Percentiles rank a stretch among this genome's conserved stretches.
phyloP scores from a whole-genome alignment of 2,113 vertebrate species.

The Vidua macroura region DNA sequence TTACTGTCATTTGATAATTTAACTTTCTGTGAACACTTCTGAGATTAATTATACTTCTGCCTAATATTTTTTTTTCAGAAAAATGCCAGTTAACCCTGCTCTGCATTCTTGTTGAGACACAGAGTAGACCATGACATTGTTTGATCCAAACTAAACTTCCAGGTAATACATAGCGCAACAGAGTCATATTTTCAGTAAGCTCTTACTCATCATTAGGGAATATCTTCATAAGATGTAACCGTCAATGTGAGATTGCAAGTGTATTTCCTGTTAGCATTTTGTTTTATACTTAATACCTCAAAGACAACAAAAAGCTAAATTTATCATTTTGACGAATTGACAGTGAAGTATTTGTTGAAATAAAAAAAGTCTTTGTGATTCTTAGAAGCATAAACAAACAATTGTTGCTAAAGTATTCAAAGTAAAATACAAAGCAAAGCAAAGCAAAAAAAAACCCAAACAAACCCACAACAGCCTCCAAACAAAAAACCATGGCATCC shows the following conservation, averaged over 20 bases:
- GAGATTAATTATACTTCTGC: not conserved
- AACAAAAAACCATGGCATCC: not conserved
- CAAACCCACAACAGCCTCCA: not conserved
- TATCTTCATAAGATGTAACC: not conserved
- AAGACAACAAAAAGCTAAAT: not conserved
- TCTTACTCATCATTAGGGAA: not conserved
- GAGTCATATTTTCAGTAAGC: not conserved
- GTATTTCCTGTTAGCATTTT: not conserved
- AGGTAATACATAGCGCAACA: not conserved
- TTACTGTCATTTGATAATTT: not conserved
- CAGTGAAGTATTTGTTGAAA: not conserved
- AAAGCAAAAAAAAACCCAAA: not conserved
- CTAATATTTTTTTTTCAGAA: not conserved
- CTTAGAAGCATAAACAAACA: not conserved
- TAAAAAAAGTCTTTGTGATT: not conserved
- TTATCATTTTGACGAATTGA: not conserved
- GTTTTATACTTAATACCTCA: not conserved
- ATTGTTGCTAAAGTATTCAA: not conserved
- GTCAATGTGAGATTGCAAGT: not conserved
- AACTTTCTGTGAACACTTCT: not conserved
- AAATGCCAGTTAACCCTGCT: not conserved
- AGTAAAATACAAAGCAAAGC: not conserved
- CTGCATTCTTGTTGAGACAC: not conserved
- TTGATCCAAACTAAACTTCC: not conserved
- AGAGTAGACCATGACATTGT: not conserved